Evolutionary conservation across 1,140 invertebrate genomes (phyloP), one percentile per base, ranked within the genome.

Genomic region (Leptopilina boulardi): DNA sequence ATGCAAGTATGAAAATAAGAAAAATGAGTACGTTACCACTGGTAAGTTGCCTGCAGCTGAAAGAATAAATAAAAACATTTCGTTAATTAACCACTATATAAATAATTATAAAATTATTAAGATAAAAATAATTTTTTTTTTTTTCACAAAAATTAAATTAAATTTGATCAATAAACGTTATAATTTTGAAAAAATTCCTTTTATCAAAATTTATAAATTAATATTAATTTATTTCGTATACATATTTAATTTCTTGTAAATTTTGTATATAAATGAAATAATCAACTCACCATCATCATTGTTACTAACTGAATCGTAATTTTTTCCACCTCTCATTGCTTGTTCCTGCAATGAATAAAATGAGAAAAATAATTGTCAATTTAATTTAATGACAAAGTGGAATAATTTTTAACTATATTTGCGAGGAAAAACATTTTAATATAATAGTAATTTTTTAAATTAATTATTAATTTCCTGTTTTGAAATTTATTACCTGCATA

Each of bases 401-500:
- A 30, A 30, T 30, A 30, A 30, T 38, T 38, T 8, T 8, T 38
- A 38, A 38, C n/a, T n/a, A n/a, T n/a, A n/a, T n/a, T n/a, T n/a
- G n/a, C n/a, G n/a, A n/a, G n/a, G n/a, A n/a, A n/a, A n/a, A n/a
- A n/a, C n/a, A n/a, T n/a, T n/a, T n/a, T n/a, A n/a, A n/a, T n/a
- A n/a, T n/a, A n/a, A n/a, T n/a, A n/a, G n/a, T n/a, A n/a, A n/a
- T n/a, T n/a, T n/a, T n/a, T n/a, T n/a, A n/a, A n/a, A n/a, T n/a
- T n/a, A n/a, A n/a, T n/a, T n/a, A n/a, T n/a, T n/a, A n/a, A n/a
- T n/a, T n/a, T n/a, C n/a, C n/a, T n/a, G n/a, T n/a, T n/a, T n/a
- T n/a, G n/a, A 38, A 38, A 38, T 38, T 38, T 9, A 6, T 74
- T 80, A 94, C 94, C 93, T 96, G 95, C 92, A 96, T 95, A 76